phyloP scores from a whole-genome alignment of 1,140 invertebrate genomes.

The Heliconius hewitsoni region DNA sequence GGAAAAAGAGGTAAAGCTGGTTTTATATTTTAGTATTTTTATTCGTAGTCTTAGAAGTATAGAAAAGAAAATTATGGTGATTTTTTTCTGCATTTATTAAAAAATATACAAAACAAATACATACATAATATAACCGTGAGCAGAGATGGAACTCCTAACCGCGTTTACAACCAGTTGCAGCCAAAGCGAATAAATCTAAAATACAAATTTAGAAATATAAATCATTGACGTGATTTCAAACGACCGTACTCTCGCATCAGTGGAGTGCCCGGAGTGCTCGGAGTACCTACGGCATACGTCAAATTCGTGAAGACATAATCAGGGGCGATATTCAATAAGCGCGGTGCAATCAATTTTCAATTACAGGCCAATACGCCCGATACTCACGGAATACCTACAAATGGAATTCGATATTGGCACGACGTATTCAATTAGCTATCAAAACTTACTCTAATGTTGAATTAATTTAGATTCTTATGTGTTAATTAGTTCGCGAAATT shows the following conservation, averaged over 20 bases:
- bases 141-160: no score
- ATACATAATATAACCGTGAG: no score
- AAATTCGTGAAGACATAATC: slow-evolving; percentile 33
- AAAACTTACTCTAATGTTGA: slow-evolving; percentile 37
- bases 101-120: no score
- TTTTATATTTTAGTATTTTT: no score
- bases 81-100: no score
- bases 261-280: no score
- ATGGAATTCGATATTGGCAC: slow-evolving; percentile 32
- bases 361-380: slow-evolving; percentile 32
- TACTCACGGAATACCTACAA: slow-evolving; percentile 23
- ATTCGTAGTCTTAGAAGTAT: no score
- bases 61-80: no score
- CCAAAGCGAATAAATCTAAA: background rate
- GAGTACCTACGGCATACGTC: background rate
- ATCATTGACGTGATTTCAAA: no score
- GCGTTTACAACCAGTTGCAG: no score
- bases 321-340: slow-evolving; percentile 33
- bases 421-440: slow-evolving; percentile 38
- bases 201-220: background rate
- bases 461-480: slow-evolving; percentile 36
- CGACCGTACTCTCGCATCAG: no score
- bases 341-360: slow-evolving; percentile 44
- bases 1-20: no score
- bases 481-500: slow-evolving; percentile 25